A percentile compares a stretch with the other conserved stretches of the same genome.
Evolutionary conservation across 1,140 invertebrate species (phyloP).

Genomic region (Zophobas atratus): DNA sequence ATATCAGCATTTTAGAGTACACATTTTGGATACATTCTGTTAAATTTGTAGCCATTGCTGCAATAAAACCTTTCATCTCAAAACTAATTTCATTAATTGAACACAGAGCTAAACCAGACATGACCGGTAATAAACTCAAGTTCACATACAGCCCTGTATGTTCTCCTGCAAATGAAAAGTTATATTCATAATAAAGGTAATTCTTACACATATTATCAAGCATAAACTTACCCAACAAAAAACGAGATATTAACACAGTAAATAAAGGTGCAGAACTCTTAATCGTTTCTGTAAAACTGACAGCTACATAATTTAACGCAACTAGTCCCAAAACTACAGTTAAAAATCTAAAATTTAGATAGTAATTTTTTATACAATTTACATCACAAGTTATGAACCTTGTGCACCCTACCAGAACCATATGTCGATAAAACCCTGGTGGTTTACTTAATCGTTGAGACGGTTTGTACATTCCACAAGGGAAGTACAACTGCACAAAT

Average conservation of each 20-base stretch:
- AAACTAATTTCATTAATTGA: conserved; percentile 89
- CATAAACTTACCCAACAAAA: conserved; percentile 75
- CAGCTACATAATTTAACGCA: conserved; percentile 87
- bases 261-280: conserved; percentile 90
- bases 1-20: conserved; percentile 88
- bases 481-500: conserved; percentile 84
- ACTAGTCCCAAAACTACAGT: conserved; percentile 84
- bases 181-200: neutral
- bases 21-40: conserved; percentile 92
- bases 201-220: conserved; percentile 46
- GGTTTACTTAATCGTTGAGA: conserved; percentile 76
- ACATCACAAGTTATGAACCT: conserved; percentile 69
- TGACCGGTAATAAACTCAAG: conserved; percentile 87
- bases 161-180: conserved; percentile 73
- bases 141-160: conserved; percentile 83
- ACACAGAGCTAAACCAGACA: conserved; percentile 87
- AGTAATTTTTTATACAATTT: conserved; percentile 24
- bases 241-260: conserved; percentile 84
- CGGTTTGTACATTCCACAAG: conserved; percentile 81
- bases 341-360: conserved; percentile 75
- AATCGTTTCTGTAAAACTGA: conserved; percentile 90
- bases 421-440: conserved; percentile 83
- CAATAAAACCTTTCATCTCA: conserved; percentile 82
- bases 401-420: conserved; percentile 84
- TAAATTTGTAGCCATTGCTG: conserved; percentile 86